These are phyloP conservation scores for Apamea epomidion DNA, from an alignment of 2,888 invertebrate species.

Conservation along the genomic window DNA sequence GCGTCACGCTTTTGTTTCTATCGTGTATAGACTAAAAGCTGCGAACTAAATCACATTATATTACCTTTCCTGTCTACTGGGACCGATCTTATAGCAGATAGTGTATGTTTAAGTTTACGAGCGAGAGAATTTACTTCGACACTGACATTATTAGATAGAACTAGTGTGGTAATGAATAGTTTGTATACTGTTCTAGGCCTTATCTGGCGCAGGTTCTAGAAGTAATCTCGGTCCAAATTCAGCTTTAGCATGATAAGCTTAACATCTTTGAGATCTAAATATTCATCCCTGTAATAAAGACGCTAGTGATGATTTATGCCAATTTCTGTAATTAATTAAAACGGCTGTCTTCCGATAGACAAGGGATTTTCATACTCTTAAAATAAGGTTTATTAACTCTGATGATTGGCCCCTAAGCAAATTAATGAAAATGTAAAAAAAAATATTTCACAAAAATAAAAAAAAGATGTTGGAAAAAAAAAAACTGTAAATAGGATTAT, in stretches of 20 bases:
- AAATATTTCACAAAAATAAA: conserved; percentile 44
- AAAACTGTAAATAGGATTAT: conserved; percentile 63
- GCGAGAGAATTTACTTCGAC: conserved; percentile 48
- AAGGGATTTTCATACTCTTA: conserved; percentile 55
- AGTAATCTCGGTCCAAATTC: conserved; percentile 51
- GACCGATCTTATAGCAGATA: conserved; percentile 47
- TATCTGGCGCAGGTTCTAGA: conserved; percentile 30
- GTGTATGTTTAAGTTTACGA: conserved; percentile 34
- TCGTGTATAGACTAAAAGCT: conserved; percentile 65
- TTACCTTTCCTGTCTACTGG: conserved; percentile 46
- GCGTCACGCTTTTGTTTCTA: conserved; percentile 56
- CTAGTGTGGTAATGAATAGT: conserved; percentile 44
- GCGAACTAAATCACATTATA: conserved; percentile 69
- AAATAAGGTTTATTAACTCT: conserved; percentile 47
- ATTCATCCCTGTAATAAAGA: conserved; percentile 38
- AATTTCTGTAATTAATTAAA: conserved; percentile 55
- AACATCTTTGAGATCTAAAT: conserved; percentile 38
- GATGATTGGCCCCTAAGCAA: conserved; percentile 48
- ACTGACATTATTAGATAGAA: conserved; percentile 38
- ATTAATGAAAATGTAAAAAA: conserved; percentile 46
- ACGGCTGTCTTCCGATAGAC: conserved; percentile 58
- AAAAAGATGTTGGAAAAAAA: conserved; percentile 47
- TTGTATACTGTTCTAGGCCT: conserved; percentile 43
- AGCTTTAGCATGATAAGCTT: conserved; percentile 38
- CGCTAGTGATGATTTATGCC: conserved; percentile 43